These are phyloP conservation scores for Myrmophylax atrothorax DNA, from an alignment of 2,113 vertebrate species.

Conservation along the genomic window DNA sequence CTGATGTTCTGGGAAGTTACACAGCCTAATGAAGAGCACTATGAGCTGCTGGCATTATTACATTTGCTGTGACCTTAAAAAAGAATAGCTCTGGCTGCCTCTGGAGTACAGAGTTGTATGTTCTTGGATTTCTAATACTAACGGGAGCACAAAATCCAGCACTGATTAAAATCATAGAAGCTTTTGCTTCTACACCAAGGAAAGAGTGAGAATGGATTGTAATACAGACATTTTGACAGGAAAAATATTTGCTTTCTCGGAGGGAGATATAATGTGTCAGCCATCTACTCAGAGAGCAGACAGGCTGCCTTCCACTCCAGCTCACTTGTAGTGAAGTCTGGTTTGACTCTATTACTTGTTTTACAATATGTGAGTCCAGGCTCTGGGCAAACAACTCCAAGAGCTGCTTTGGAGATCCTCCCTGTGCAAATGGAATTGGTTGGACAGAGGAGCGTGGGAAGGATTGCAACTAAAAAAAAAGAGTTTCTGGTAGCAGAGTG, in stretches of 20 bases:
- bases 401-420: background rate
- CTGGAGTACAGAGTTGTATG: slow-evolving; percentile 1
- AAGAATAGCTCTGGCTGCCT: slow-evolving; percentile 8
- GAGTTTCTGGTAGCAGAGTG: background rate
- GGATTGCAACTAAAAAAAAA: fast-evolving
- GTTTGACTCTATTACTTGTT: background rate
- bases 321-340: background rate
- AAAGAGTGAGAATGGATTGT: background rate
- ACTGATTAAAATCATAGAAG: slow-evolving; percentile 45
- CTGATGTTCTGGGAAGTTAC: background rate
- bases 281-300: background rate
- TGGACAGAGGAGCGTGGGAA: background rate
- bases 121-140: slow-evolving; percentile 56
- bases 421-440: background rate
- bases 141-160: background rate
- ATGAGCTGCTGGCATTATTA: slow-evolving; percentile 38
- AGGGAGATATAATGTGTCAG: background rate
- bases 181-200: background rate
- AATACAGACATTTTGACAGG: slow-evolving; percentile 31
- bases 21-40: slow-evolving; percentile 32
- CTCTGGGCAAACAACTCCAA: background rate
- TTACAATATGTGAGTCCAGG: fast-evolving
- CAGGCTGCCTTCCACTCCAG: background rate
- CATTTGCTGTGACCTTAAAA: slow-evolving; percentile 59
- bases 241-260: slow-evolving; percentile 50